phyloP scores from a whole-genome alignment of 1,140 invertebrate genomes.

The Drosophila seguyi region DNA sequence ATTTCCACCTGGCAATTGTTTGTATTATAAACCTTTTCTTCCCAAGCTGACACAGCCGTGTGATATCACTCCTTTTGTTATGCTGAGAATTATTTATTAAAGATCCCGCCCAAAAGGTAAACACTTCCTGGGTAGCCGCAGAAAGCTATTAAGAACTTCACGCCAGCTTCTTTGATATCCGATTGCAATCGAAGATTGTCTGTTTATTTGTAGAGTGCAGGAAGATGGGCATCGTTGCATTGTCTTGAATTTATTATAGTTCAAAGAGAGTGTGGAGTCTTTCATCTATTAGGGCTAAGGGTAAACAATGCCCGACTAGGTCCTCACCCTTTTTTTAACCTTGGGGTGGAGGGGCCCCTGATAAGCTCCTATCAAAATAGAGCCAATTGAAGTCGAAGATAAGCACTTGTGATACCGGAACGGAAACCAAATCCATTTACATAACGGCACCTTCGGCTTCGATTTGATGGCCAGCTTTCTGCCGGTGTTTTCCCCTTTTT shows the following conservation, averaged over 20 bases:
- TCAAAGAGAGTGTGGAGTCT: constrained; percentile 45
- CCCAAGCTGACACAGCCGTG: constrained; percentile 19
- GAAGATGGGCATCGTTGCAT: constrained; percentile 16
- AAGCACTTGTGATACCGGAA: constrained; percentile 58
- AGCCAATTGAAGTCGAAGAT: constrained; percentile 33
- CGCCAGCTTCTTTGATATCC: constrained; percentile 59
- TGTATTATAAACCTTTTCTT: constrained; percentile 6
- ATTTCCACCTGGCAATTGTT: constrained; percentile 8
- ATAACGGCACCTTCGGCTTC: constrained; percentile 39
- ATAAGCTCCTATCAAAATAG: constrained; percentile 35
- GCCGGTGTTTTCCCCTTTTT: constrained; percentile 23
- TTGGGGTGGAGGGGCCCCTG: neutral
- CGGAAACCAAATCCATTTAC: constrained; percentile 71
- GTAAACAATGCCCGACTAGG: constrained; percentile 6
- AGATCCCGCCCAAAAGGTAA: constrained; percentile 16
- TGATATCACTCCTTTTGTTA: constrained; percentile 13
- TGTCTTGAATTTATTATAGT: constrained; percentile 18
- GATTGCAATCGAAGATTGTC: constrained; percentile 69
- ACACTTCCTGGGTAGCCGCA: constrained; percentile 8
- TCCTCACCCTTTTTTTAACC: constrained; percentile 6
- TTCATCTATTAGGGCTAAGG: constrained; percentile 5
- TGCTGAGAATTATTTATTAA: constrained; percentile 42
- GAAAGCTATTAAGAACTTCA: constrained; percentile 60
- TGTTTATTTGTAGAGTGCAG: constrained; percentile 69
- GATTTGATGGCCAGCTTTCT: constrained; percentile 55